Evolutionary conservation across 2,113 vertebrate genomes (phyloP).

Genomic region (Semnornis frantzii): DNA sequence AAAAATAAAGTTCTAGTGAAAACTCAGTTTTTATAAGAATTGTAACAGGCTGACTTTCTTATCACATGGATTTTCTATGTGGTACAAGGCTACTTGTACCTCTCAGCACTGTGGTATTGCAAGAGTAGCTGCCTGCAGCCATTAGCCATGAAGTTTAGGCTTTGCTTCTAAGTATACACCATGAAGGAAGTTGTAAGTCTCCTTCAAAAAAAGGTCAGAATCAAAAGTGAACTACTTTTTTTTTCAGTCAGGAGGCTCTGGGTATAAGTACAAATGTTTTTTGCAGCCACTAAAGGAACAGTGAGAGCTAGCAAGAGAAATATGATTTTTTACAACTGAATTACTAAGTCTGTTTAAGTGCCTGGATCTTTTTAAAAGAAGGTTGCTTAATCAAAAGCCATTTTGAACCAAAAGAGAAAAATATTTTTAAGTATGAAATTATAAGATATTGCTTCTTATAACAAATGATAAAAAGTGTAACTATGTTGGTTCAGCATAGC

Average conservation of each 20-base stretch:
- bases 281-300: constrained; percentile 9
- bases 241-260: constrained; percentile 13
- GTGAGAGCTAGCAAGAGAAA: constrained; percentile 18
- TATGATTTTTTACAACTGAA: constrained; percentile 42
- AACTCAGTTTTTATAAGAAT: not conserved
- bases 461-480: constrained; percentile 71
- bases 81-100: not conserved
- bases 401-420: constrained; percentile 76
- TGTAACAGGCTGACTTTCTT: not conserved
- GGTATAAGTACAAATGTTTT: constrained; percentile 6
- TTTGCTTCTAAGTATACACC: constrained; percentile 8
- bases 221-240: not conserved
- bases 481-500: constrained; percentile 69
- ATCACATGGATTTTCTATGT: not conserved
- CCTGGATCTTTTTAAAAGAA: constrained; percentile 45
- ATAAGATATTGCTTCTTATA: constrained; percentile 77
- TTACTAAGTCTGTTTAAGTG: constrained; percentile 39
- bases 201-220: not conserved
- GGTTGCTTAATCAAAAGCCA: constrained; percentile 69
- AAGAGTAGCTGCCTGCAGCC: constrained; percentile 64
- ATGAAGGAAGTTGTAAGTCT: not conserved
- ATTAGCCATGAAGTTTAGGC: constrained; percentile 13
- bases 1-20: constrained; percentile 16
- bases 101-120: not conserved
- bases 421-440: constrained; percentile 75